Base-by-base conservation (phyloP, 2,797 vertebrate genomes). In the Acanthurus leucopareius region DNA sequence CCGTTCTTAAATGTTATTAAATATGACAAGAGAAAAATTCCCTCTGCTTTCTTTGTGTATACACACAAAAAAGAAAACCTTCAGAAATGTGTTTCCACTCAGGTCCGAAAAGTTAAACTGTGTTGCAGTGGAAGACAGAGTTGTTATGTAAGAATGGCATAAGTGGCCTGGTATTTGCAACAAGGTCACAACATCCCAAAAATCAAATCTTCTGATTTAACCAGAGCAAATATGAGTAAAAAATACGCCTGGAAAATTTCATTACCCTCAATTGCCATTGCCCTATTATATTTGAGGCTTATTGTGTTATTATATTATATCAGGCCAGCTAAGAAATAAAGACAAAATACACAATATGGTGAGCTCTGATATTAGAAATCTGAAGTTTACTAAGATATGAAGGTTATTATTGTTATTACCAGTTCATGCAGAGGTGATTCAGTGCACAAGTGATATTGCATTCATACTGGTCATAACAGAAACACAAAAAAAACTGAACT, bases 171-270 rank as follows among this genome's bases (percentile, higher is more conserved):
- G 64, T 69, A 65, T 59, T 69, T 22, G 61, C 35, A 80, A 13
- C 40, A 49, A 16, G 25, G 44, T 68, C 49, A 61, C 17, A 38
- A 61, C 63, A 25, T 40, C 19, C 32, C 4, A 22, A 19, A 71
- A 70, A 83, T 85, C 77, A 45, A 83, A 77, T 8, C 40, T 56
- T 69, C 62, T 58, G 58, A 44, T 40, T 59, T 40, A 45, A 28
- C 65, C 64, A 65, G 73, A 32, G 17, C 48, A 63, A 49, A 48
- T 32, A 49, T 0, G 0, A 40, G 10, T 19, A 5, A 4, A 44
- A 17, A 52, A 2, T n/a, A 13, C 13, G n/a, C 60, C 47, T 17
- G 32, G 44, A 20, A 57, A 38, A 73, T 47, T 28, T n/a, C 40
- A 38, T 7, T 2, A 25, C 3, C 6, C 42, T 15, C 19, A 48